A percentile compares a stretch with the other conserved stretches of the same genome.
phyloP scores from a whole-genome alignment of 2,888 invertebrate genomes.

The Dolichopus griseipennis region DNA sequence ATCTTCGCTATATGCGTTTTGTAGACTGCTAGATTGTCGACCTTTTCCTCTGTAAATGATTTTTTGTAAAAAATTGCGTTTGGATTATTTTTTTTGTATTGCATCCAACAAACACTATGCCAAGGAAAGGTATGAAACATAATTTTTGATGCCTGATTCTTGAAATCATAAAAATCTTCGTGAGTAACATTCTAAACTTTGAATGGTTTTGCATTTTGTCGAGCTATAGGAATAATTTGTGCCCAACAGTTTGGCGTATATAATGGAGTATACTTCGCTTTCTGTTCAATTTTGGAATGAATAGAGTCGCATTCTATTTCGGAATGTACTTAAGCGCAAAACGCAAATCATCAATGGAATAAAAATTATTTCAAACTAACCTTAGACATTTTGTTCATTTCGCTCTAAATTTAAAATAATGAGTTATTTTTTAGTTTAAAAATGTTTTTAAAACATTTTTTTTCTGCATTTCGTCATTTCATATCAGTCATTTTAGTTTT shows the following conservation, averaged over 20 bases:
- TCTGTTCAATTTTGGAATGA: slow-evolving; percentile 9
- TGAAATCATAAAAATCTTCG: neutral
- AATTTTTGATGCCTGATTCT: neutral
- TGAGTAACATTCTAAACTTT: neutral
- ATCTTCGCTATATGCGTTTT: too few relatives aligned
- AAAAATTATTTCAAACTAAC: too few relatives aligned
- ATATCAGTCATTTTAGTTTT: too few relatives aligned
- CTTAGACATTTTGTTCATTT: too few relatives aligned
- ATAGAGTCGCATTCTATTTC: slow-evolving; percentile 14
- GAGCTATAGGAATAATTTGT: neutral
- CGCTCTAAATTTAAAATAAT: too few relatives aligned
- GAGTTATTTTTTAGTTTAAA: too few relatives aligned
- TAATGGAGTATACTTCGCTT: neutral
- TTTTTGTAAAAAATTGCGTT: neutral
- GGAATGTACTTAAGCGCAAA: too few relatives aligned
- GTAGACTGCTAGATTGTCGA: too few relatives aligned
- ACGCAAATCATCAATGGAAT: too few relatives aligned
- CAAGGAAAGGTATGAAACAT: neutral
- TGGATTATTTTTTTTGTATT: neutral
- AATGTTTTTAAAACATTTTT: too few relatives aligned
- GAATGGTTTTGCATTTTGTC: too few relatives aligned
- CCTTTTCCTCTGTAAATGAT: neutral
- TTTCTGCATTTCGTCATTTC: too few relatives aligned
- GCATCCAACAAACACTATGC: neutral
- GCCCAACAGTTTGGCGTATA: neutral